Percentiles rank a stretch among this genome's conserved stretches.
phyloP scores from a whole-genome alignment of 2,888 invertebrate species.

The Eupithecia dodoneata region DNA sequence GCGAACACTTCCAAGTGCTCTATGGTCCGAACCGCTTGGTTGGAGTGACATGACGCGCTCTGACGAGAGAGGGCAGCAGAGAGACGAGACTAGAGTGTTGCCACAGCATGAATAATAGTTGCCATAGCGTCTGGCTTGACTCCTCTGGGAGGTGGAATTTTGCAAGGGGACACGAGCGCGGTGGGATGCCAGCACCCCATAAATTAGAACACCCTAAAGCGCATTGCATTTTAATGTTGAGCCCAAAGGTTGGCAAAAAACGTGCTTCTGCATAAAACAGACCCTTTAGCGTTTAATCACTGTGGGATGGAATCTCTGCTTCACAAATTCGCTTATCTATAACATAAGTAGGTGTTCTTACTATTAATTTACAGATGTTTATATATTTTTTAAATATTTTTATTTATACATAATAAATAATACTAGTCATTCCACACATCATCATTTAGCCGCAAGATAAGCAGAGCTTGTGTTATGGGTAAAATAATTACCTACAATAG shows the following conservation, averaged over 20 bases:
- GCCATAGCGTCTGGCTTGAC: constrained; percentile 58
- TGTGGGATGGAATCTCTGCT: background rate
- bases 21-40: background rate
- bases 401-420: no score
- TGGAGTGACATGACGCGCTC: constrained; percentile 35
- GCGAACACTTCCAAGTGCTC: background rate
- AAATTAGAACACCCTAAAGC: constrained; percentile 36
- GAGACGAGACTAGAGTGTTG: constrained; percentile 8
- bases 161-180: constrained; percentile 49
- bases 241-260: constrained; percentile 39
- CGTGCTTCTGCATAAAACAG: constrained; percentile 39
- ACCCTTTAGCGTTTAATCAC: constrained; percentile 21
- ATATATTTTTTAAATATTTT: no score
- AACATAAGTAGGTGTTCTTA: no score
- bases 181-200: constrained; percentile 38
- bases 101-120: background rate
- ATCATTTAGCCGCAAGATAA: no score
- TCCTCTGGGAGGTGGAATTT: constrained; percentile 47
- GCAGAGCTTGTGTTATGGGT: no score
- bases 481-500: no score
- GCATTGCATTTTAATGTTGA: constrained; percentile 35
- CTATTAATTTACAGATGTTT: no score
- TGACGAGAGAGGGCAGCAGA: constrained; percentile 13
- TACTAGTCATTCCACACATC: no score
- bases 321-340: background rate